phyloP scores from a whole-genome alignment of 1,140 invertebrate species.

The Hylaeus anthracinus region DNA sequence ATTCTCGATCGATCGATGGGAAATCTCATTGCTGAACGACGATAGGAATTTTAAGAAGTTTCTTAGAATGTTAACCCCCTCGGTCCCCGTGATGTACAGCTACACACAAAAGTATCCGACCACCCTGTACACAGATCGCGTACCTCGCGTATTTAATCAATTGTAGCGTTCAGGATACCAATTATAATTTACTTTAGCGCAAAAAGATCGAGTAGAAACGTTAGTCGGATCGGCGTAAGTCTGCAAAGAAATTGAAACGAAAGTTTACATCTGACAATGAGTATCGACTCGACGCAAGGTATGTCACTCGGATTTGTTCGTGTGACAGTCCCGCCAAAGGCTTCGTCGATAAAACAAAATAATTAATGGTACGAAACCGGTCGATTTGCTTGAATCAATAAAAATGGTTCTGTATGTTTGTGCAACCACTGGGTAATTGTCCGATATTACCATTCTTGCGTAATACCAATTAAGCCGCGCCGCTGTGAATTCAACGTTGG shows the following conservation, averaged over 20 bases:
- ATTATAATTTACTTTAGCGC: too few species aligned
- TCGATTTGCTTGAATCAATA: constrained; percentile 55
- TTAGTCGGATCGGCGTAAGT: neutral
- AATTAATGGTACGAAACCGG: constrained; percentile 52
- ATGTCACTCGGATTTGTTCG: constrained; percentile 24
- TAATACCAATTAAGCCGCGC: constrained; percentile 40
- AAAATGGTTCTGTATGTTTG: constrained; percentile 23
- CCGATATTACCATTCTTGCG: constrained; percentile 35
- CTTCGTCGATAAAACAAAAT: constrained; percentile 60
- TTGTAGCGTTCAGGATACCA: too few species aligned
- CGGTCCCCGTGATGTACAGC: too few species aligned
- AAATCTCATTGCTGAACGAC: neutral
- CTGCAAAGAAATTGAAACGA: constrained; percentile 15
- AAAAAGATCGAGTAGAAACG: too few species aligned
- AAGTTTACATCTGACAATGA: constrained; percentile 14
- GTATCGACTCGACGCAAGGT: neutral
- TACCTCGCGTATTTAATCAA: too few species aligned
- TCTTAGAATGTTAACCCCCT: too few species aligned
- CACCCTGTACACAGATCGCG: too few species aligned
- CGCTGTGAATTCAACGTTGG: constrained; percentile 9
- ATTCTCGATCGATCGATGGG: constrained; percentile 20
- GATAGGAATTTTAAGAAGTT: neutral
- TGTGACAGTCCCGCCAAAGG: constrained; percentile 31
- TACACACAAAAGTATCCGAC: too few species aligned
- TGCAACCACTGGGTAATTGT: constrained; percentile 40